Conservation (phyloP, 2,113 vertebrate species). For the Burhinus bistriatus region DNA sequence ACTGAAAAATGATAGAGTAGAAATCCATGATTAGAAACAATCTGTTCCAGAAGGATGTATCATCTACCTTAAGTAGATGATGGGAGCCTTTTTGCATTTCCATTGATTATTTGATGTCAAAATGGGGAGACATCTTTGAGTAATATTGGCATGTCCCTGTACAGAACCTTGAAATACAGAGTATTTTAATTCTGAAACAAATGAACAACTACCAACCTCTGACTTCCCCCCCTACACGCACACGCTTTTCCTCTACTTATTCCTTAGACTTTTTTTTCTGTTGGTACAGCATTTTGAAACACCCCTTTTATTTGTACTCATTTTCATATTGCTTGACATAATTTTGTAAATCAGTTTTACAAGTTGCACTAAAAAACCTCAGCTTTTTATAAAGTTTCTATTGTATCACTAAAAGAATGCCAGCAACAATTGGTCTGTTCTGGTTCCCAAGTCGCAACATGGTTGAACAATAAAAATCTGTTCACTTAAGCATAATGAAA, state of each 20-base stretch:
- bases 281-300: slow-evolving; percentile 1
- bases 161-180: background rate
- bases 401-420: background rate
- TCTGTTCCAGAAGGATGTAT: background rate
- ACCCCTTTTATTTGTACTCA: background rate
- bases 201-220: background rate
- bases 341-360: background rate
- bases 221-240: background rate
- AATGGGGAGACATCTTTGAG: background rate
- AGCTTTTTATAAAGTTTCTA: background rate
- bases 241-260: background rate
- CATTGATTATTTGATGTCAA: background rate
- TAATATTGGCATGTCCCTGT: background rate
- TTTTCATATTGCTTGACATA: slow-evolving; percentile 8
- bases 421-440: background rate
- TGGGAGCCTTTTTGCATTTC: background rate
- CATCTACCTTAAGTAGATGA: background rate
- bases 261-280: background rate
- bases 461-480: background rate
- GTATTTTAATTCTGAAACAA: background rate
- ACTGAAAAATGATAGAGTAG: background rate
- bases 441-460: background rate
- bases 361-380: background rate
- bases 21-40: background rate
- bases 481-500: background rate